Base-by-base conservation (phyloP, 1,140 invertebrate genomes). In the Phortica variegata region DNA sequence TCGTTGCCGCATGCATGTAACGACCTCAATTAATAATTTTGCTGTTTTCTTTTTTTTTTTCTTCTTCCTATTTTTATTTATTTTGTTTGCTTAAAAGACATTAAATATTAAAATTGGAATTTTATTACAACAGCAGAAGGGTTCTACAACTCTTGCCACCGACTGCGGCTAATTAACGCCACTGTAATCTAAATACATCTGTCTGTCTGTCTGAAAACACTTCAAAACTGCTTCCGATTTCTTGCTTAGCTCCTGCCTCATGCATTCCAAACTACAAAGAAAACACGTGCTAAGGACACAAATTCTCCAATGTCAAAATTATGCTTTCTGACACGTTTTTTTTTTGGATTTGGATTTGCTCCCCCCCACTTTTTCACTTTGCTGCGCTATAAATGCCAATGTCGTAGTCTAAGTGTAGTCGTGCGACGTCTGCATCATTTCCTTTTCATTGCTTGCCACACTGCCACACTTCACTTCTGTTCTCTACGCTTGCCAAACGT, bases 91-190 rank as follows among this genome's bases (percentile, higher is more conserved):
- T n/a, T n/a, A n/a, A n/a, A n/a, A n/a, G n/a, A n/a, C n/a, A n/a
- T 26, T 26, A 44, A 44, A 10, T 10, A 26, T 44, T 44, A 44
- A 44, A 44, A 44, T 44, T 34, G 42, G 42, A 44, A 44, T 33
- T 44, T 44, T 34, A 44, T 44, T 33, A 44, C n/a, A n/a, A n/a
- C n/a, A n/a, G n/a, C n/a, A n/a, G n/a, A n/a, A n/a, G n/a, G n/a
- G n/a, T n/a, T n/a, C n/a, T n/a, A n/a, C n/a, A n/a, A n/a, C n/a
- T n/a, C n/a, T n/a, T n/a, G n/a, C n/a, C n/a, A 69, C 58, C 61
- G 65, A 60, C 61, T 61, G 65, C 58, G 61, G 65, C 65, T 65
- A 70, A 69, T 69, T 69, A 70, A 61, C 65, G 51, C 65, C 46
- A 37, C 56, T 62, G 62, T 62, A 45, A 66, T 47, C 47, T 12